Base-by-base conservation (phyloP, 2,797 vertebrate species). In the Cirrhinus molitorella region DNA sequence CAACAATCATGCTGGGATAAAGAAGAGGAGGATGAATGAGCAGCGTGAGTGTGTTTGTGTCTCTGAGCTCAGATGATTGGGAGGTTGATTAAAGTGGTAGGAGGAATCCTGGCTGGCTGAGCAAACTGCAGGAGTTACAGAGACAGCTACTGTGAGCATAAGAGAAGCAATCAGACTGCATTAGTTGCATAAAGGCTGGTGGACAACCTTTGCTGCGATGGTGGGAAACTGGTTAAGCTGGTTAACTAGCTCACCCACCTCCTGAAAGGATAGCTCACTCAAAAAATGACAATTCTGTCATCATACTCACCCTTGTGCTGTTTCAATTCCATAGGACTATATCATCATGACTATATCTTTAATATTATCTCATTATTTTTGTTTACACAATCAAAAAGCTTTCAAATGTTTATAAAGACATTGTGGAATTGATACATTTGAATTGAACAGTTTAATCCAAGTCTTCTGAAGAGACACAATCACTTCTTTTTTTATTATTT, bases 1-100 rank as follows among this genome's bases (percentile, higher is more conserved):
- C 31, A 67, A 51, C 9, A n/a, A 10, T 16, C 16, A 55, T 53
- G 63, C 77, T 72, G 57, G 45, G 37, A 81, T 47, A 37, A 63
- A 74, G 80, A 49, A 73, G 23, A 65, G 21, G 13, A 51, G 31
- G 57, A 71, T 59, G 40, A 65, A 74, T 72, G 12, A 65, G 13
- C 55, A 61, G 55, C 25, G n/a, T 81, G 68, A 34, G 19, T 71
- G 79, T 80, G 61, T 57, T 34, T 80, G n/a, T 71, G 79, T 81
- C n/a, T 68, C 34, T 73, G 68, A 72, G 37, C 28, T 31, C 55
- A 47, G 23, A 61, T 57, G 55, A 71, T 11, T 81, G 68, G 43
- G 19, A 51, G 31, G 5, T 28, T 63, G 57, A 77, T 77, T 45
- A 61, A 61, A 61, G 74, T 43, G 37, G 74, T 76, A 61, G 23